Evolutionary conservation across 2,888 invertebrate genomes (phyloP), one percentile per base, ranked within the genome.

Genomic region (Subacronicta megacephala): DNA sequence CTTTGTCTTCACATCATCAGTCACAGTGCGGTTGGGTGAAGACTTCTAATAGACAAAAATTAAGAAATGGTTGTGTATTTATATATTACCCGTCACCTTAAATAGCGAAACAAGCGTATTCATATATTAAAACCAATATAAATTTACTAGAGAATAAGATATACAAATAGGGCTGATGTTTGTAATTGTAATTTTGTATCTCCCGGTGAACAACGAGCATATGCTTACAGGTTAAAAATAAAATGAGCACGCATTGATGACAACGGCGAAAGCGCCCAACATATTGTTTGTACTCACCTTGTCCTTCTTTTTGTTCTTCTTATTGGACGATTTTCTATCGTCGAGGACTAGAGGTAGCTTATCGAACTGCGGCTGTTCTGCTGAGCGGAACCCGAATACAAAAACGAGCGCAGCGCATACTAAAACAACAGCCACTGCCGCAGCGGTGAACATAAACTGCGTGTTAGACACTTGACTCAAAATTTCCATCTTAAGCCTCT

Each of bases 361-460:
- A 83, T 96, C 96, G 87, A 97, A 97, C 83, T 97, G 96, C 83
- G 97, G 97, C 90, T 97, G 97, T 87, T 96, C 96, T 72, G 96
- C 96, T 64, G 96, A 95, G 92, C 96, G 96, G 91, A 97, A 97
- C 66, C 97, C 97, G 89, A 97, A 97, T 69, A 95, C 95, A 92
- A 96, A 97, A 79, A 97, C 96, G 75, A 97, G 92, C 73, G 96
- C 94, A 72, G 96, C 96, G 85, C 96, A 96, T 76, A 97, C 88
- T 83, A 97, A 95, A 78, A 97, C 96, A 84, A 96, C 95, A 75
- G 95, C 90, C 65, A 95, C 95, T 75, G 95, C 95, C 62, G 95
- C 95, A 77, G 94, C 94, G 71, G 94, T 95, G 78, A 95, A 92
- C 71, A 94, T 80, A 79, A 95, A 89, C 88, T 95, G 95, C 77